A percentile compares a stretch with the other conserved stretches of the same genome.
phyloP scores from a whole-genome alignment of 1,140 invertebrate species.

The Zaprionus ornatus region DNA sequence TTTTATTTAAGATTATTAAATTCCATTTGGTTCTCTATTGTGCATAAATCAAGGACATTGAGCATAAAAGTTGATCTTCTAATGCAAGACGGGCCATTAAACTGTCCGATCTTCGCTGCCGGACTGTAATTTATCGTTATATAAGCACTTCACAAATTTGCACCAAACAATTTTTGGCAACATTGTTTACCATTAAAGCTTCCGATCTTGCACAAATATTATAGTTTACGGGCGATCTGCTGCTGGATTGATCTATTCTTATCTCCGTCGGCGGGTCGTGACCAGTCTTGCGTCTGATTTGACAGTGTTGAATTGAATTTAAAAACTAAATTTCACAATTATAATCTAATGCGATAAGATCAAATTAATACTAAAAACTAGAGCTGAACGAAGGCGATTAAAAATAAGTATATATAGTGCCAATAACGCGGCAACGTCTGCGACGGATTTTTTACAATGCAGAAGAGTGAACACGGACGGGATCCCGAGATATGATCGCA shows the following conservation, averaged over 20 bases:
- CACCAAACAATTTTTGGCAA: constrained; percentile 40
- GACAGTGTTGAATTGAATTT: constrained; percentile 16
- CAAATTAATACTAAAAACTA: constrained; percentile 47
- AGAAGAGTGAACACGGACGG: constrained; percentile 21
- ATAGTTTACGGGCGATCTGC: constrained; percentile 38
- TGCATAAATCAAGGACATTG: constrained; percentile 19
- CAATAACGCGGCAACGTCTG: constrained; percentile 3
- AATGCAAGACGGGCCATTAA: constrained; percentile 13
- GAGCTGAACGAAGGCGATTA: constrained; percentile 28
- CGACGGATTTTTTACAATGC: constrained; percentile 25
- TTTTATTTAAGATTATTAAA: constrained; percentile 15
- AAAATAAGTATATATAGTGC: constrained; percentile 52
- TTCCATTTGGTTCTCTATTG: neutral
- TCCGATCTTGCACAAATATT: constrained; percentile 36
- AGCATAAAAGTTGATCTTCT: constrained; percentile 18
- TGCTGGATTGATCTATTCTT: constrained; percentile 33
- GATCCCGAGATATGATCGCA: constrained; percentile 15
- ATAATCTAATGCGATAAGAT: constrained; percentile 41
- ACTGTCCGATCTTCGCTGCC: constrained; percentile 27
- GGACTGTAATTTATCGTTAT: constrained; percentile 60
- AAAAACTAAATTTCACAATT: too few species aligned
- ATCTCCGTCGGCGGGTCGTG: neutral
- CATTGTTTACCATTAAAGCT: constrained; percentile 62
- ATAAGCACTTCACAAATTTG: constrained; percentile 47
- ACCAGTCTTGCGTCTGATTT: neutral